Evolutionary conservation across 2,113 vertebrate species (phyloP).

Genomic region (Bolborhynchus lineola): DNA sequence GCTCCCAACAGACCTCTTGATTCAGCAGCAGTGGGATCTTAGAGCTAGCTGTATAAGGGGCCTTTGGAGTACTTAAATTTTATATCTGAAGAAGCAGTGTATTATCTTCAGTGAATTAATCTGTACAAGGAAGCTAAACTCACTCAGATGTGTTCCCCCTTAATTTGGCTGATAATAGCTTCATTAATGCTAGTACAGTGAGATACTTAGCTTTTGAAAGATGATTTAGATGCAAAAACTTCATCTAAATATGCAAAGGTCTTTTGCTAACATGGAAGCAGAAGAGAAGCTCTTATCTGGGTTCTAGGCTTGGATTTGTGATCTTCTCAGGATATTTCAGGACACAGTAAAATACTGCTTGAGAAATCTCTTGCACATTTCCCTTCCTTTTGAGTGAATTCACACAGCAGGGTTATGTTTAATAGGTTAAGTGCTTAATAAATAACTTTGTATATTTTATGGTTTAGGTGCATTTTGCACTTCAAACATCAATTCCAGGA

Average conservation of each 20-base stretch:
- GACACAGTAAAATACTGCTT: neutral
- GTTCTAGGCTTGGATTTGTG: neutral
- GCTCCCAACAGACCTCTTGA: neutral
- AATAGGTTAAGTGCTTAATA: neutral
- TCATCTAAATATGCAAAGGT: neutral
- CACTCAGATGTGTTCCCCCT: accelerated
- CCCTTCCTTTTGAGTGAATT: neutral
- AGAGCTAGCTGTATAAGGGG: neutral
- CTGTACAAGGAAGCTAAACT: neutral
- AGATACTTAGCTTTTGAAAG: neutral
- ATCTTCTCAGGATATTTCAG: neutral
- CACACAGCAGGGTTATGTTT: neutral
- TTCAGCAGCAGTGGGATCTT: neutral
- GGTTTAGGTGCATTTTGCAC: neutral
- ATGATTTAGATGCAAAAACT: neutral
- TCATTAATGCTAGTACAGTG: neutral
- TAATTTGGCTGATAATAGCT: neutral
- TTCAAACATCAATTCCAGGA: neutral
- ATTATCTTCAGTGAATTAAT: neutral
- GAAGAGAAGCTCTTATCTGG: neutral
- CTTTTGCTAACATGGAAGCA: neutral
- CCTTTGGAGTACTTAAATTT: too few species aligned
- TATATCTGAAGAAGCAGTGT: neutral
- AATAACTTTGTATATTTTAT: neutral
- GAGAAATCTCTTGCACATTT: neutral